Percentiles rank a stretch among this genome's conserved stretches.
phyloP scores from a whole-genome alignment of 2,113 vertebrate species.

The Odocoileus virginianus region DNA sequence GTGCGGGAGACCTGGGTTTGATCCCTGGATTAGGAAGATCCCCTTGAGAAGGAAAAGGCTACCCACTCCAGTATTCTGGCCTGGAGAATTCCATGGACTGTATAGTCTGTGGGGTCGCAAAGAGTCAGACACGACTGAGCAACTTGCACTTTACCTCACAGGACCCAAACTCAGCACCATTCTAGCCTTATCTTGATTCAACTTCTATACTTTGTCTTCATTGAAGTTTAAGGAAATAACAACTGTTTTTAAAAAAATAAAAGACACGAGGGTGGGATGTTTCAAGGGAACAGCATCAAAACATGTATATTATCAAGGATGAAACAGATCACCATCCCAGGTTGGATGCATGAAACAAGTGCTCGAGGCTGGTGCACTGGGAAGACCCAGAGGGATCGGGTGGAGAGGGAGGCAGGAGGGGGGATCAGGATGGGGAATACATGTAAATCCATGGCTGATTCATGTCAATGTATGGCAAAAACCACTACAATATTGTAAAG shows the following conservation, averaged over 20 bases:
- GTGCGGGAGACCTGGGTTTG: accelerated
- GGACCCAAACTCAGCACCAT: background rate
- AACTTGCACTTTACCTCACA: background rate
- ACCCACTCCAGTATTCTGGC: background rate
- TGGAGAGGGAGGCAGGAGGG: too few relatives aligned
- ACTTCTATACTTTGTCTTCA: background rate
- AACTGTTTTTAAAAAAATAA: background rate
- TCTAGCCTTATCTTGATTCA: background rate
- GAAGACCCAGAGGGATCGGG: too few relatives aligned
- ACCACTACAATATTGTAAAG: too few relatives aligned
- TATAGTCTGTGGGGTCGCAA: background rate
- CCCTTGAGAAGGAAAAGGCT: background rate
- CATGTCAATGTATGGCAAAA: too few relatives aligned
- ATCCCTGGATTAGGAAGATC: background rate
- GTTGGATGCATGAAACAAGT: too few relatives aligned
- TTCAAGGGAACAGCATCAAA: too few relatives aligned
- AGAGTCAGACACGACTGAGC: accelerated
- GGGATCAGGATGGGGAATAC: too few relatives aligned
- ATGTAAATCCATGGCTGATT: too few relatives aligned
- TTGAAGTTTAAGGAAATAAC: background rate
- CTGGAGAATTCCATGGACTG: background rate
- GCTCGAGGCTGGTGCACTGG: too few relatives aligned
- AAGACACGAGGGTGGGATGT: background rate
- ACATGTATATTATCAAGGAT: too few relatives aligned
- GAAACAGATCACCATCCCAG: too few relatives aligned